Base-by-base conservation (phyloP, 2,797 vertebrate genomes). In the Semaprochilodus insignis region DNA sequence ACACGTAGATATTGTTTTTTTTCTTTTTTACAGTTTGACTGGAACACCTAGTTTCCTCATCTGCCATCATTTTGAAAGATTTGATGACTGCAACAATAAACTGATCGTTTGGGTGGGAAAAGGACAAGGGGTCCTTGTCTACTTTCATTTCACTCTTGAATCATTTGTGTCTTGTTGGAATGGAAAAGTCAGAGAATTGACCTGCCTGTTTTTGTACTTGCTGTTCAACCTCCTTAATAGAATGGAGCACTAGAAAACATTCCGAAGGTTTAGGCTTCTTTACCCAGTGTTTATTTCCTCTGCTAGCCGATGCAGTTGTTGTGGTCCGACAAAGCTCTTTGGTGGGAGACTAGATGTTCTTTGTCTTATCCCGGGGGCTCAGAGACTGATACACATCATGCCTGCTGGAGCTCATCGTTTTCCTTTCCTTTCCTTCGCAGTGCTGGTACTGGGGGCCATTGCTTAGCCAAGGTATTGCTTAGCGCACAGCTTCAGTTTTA, bases 261-360 rank as follows among this genome's bases (percentile, higher is more conserved):
- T 93, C 88, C 86, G 14, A 85, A 87, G 85, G 86, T 92, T 92
- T 89, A 82, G 54, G 79, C 88, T 66, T 75, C 52, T 51, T 74
- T 40, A 17, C 72, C 34, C 67, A 55, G 72, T 36, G 59, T 73
- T 65, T 75, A 21, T 55, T 70, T 72, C 55, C 25, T 60, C 60
- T 85, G 88, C 87, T 88, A 57, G 85, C 90, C 84, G 76, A 75
- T 65, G 71, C 85, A 87, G 90, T 80, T 48, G 60, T 76, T 16
- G 80, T 85, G 81, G 73, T 55, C 82, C 80, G 55, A 85, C 84
- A 83, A 86, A 59, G 62, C 87, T 86, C 81, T 90, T 89, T 92
- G 89, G 91, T 88, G 88, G 87, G 89, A 89, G 87, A 90, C 90
- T 85, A 91, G 88, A 89, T 93, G 91, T 93, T 92, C 90, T 89